Evolutionary conservation across 2,888 invertebrate species (phyloP), one percentile per base, ranked within the genome.

Genomic region (Odiellus spinosus): DNA sequence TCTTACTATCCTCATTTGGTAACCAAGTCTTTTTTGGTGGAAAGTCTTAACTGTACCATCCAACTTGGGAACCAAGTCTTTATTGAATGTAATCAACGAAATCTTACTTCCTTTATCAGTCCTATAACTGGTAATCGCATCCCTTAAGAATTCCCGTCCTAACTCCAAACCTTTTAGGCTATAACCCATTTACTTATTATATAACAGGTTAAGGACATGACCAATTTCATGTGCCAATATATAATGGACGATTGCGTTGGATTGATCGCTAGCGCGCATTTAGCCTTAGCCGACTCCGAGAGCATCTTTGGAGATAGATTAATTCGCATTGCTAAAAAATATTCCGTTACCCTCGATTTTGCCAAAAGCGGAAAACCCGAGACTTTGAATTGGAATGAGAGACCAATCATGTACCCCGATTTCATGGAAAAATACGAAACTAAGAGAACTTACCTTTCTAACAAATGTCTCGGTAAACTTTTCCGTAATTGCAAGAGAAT

Each of bases 171-270:
- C n/a, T n/a, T n/a, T n/a, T n/a, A n/a, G n/a, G n/a, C n/a, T n/a
- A n/a, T n/a, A n/a, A n/a, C n/a, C n/a, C n/a, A n/a, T n/a, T n/a
- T n/a, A n/a, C n/a, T n/a, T n/a, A n/a, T n/a, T n/a, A n/a, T n/a
- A n/a, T 43, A 55, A 19, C 42, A 54, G 45, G n/a, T 38, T 5
- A 48, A 52, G n/a, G 62, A 61, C 38, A 63, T 65, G 57, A 57
- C 62, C 10, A 55, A 57, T 26, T 66, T 65, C 53, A 62, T 64
- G 48, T 50, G 60, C 20, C 56, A 59, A 32, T 64, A 64, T 52
- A 59, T 65, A 14, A 50, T 57, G 26, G 59, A 61, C 42, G 63
- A 63, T 46, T 56, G 59, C 39, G 61, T 64, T 38, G 63, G 64
- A 26, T 38, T 55, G 18, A 54, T 60, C 53, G 58, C 61, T 15